Conservation (phyloP, 2,113 vertebrate genomes). For the Nothocercus nigrocapillus region DNA sequence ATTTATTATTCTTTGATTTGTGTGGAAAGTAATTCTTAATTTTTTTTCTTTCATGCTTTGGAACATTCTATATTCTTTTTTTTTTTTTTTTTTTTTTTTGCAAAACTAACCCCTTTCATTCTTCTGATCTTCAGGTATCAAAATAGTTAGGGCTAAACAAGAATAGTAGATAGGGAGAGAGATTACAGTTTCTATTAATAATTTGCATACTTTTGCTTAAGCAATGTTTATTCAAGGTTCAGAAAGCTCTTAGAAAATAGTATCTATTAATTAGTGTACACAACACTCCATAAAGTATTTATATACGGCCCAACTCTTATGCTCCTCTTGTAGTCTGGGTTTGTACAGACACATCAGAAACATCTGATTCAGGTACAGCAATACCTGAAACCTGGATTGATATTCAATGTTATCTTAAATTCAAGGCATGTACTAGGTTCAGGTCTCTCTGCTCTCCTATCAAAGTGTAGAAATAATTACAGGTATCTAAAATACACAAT, state of each 20-base stretch:
- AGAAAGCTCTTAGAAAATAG: constrained; percentile 42
- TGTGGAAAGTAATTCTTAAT: constrained; percentile 31
- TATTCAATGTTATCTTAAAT: neutral
- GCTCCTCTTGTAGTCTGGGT: neutral
- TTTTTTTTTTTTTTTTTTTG: neutral
- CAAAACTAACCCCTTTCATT: constrained; percentile 2
- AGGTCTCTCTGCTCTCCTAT: neutral
- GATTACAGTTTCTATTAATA: constrained; percentile 65
- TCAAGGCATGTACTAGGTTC: neutral
- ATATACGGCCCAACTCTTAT: neutral
- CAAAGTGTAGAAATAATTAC: neutral
- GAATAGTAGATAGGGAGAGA: constrained; percentile 11
- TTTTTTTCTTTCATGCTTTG: neutral
- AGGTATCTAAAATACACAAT: neutral
- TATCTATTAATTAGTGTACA: constrained; percentile 61
- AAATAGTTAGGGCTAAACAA: neutral
- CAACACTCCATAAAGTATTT: constrained; percentile 43
- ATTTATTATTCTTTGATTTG: constrained; percentile 57
- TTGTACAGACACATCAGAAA: neutral
- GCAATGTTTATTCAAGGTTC: constrained; percentile 42
- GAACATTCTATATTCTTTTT: constrained; percentile 13
- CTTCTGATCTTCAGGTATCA: constrained; percentile 10
- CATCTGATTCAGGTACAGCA: neutral
- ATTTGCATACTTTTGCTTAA: constrained; percentile 43
- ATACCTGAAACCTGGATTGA: neutral